Percentiles rank a stretch among this genome's conserved stretches.
Conservation (phyloP, 2,888 invertebrate species). For the Andricus quercusramuli region DNA sequence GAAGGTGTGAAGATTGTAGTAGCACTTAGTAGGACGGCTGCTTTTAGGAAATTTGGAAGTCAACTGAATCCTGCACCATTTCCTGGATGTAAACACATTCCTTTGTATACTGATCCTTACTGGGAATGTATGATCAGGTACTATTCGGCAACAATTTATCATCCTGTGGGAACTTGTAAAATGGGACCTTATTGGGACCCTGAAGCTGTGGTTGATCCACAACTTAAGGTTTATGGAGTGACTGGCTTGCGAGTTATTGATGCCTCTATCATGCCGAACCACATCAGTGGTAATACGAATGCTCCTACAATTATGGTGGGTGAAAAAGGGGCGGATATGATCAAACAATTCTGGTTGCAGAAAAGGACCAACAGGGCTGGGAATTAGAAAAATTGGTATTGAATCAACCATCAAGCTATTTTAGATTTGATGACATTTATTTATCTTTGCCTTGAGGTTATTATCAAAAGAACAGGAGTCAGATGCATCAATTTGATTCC, state of each 20-base stretch:
- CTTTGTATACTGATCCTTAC: constrained; percentile 86
- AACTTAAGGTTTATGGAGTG: constrained; percentile 89
- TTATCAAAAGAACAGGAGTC: background rate
- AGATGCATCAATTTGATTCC: background rate
- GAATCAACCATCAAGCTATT: background rate
- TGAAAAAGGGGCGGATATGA: constrained; percentile 93
- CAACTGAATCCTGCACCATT: constrained; percentile 85
- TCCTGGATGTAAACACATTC: constrained; percentile 87
- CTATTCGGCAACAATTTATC: constrained; percentile 91
- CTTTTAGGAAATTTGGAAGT: constrained; percentile 88
- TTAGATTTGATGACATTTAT: constrained; percentile 6
- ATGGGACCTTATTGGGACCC: constrained; percentile 94
- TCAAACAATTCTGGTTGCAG: constrained; percentile 90
- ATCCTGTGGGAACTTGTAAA: constrained; percentile 92
- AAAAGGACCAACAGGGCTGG: constrained; percentile 62
- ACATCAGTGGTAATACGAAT: constrained; percentile 92
- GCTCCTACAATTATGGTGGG: constrained; percentile 94
- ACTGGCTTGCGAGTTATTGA: constrained; percentile 90
- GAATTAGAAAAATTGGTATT: background rate
- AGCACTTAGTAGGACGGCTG: constrained; percentile 88
- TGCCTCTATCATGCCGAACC: constrained; percentile 92
- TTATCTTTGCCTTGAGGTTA: background rate
- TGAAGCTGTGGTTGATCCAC: constrained; percentile 90
- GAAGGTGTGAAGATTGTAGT: constrained; percentile 93
- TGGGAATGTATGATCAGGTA: constrained; percentile 93